Conservation (phyloP, 1,140 invertebrate species). For the Drosophila pectinifera region DNA sequence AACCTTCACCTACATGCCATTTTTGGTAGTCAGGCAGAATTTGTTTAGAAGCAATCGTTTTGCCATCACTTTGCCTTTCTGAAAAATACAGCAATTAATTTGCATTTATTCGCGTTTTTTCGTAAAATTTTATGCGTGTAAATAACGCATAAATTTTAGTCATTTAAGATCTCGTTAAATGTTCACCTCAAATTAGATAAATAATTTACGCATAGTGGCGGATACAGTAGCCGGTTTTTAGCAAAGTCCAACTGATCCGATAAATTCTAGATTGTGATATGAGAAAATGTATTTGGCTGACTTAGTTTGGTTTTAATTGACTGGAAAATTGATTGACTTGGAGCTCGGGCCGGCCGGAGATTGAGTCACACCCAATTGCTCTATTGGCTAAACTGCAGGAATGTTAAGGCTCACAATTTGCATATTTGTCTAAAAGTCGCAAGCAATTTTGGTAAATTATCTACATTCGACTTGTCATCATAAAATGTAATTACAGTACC, state of each 20-base stretch:
- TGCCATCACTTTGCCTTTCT: constrained; percentile 24
- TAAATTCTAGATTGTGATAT: constrained; percentile 55
- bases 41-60: constrained; percentile 14
- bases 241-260: constrained; percentile 28
- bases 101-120: constrained; percentile 51
- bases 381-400: constrained; percentile 10
- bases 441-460: constrained; percentile 44
- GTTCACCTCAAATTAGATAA: constrained; percentile 39
- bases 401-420: constrained; percentile 41
- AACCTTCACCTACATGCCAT: constrained; percentile 16
- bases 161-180: constrained; percentile 63
- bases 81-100: constrained; percentile 50
- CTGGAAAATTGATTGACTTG: constrained; percentile 58
- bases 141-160: constrained; percentile 66
- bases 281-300: constrained; percentile 42
- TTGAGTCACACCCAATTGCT: constrained; percentile 39
- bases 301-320: constrained; percentile 62
- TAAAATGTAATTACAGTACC: constrained; percentile 34
- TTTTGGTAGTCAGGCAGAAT: background rate
- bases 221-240: constrained; percentile 45
- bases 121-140: constrained; percentile 48
- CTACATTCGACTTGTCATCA: constrained; percentile 36
- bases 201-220: constrained; percentile 36
- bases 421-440: constrained; percentile 42
- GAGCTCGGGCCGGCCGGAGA: constrained; percentile 1